Conservation (phyloP, 2,113 vertebrate species). For the Apodemus sylvaticus region DNA sequence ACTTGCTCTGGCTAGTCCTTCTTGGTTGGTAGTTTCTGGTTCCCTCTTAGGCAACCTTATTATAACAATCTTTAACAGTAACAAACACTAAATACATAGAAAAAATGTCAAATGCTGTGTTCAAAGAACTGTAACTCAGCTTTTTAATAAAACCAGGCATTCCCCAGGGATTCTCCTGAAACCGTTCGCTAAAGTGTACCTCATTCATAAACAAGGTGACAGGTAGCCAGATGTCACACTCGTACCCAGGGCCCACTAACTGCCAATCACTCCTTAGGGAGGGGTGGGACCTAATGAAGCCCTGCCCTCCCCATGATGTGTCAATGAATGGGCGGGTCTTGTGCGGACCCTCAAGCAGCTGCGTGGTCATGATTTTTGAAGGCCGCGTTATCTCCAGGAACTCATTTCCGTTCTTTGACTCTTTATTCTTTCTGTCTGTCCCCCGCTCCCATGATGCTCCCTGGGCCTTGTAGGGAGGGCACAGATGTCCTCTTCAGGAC, state of each 20-base stretch:
- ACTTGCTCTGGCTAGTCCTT: neutral
- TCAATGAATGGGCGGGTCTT: neutral
- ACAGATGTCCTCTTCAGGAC: neutral
- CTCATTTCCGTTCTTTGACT: neutral
- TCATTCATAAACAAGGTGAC: slow-evolving; percentile 1
- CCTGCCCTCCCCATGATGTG: neutral
- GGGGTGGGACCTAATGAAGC: neutral
- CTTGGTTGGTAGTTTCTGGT: neutral
- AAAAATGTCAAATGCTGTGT: neutral
- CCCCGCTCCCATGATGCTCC: neutral
- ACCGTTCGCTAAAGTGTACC: neutral
- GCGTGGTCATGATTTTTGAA: neutral
- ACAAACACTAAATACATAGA: neutral
- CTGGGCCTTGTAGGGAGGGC: neutral
- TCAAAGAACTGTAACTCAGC: neutral
- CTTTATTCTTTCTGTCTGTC: neutral
- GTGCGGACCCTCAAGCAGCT: neutral
- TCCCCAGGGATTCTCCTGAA: neutral
- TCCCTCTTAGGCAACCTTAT: neutral
- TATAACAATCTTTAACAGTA: neutral
- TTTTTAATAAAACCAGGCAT: neutral
- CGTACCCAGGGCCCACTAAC: neutral
- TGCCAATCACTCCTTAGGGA: neutral
- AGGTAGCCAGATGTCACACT: neutral
- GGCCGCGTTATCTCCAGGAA: neutral